Base-by-base conservation (phyloP, 2,113 vertebrate species). In the Reinhardtius hippoglossoides region DNA sequence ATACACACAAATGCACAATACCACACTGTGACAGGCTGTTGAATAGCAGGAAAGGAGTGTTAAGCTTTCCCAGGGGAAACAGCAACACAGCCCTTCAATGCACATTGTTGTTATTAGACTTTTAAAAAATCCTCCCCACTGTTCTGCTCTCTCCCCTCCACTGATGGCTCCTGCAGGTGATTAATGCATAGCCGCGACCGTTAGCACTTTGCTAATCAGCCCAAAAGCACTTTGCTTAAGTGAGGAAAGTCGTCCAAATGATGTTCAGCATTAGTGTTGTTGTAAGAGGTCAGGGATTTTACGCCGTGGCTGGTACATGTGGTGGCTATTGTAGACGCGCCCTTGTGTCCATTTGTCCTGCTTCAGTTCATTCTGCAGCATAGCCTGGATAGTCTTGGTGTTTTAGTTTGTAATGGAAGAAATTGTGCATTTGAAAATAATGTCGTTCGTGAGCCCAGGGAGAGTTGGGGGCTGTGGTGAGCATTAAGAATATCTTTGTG, bases 21-120 rank as follows among this genome's bases (percentile, higher is more conserved):
- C 72, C 67, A 74, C 64, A 85, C 68, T 23, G 16, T 55, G 40
- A 15, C 6, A 4, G 56, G 37, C 58, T 56, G 62, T 76, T 86
- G 78, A 89, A 83, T 80, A 52, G 78, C 86, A 90, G 91, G 91
- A 92, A 91, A 89, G 55, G 67, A 71, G 57, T 67, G 83, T 66
- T 67, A 79, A 72, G 44, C 64, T 78, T 92, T 90, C 88, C 89
- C 88, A 88, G 9, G 88, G 82, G 81, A 90, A 88, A 76, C 62
- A 23, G 65, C 54, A 70, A 20, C 76, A 73, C 70, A 74, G 74
- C 40, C 80, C 10, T 66, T 91, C 78, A 91, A 82, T 89, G 71
- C 68, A 71, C 85, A 92, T 91, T 92, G 91, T 92, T 91, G 88
- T 87, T 69, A 83, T 71, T 37, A 61, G 78, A 67, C 89, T 88